Conservation (phyloP, 2,797 vertebrate species). For the Amblyraja radiata region DNA sequence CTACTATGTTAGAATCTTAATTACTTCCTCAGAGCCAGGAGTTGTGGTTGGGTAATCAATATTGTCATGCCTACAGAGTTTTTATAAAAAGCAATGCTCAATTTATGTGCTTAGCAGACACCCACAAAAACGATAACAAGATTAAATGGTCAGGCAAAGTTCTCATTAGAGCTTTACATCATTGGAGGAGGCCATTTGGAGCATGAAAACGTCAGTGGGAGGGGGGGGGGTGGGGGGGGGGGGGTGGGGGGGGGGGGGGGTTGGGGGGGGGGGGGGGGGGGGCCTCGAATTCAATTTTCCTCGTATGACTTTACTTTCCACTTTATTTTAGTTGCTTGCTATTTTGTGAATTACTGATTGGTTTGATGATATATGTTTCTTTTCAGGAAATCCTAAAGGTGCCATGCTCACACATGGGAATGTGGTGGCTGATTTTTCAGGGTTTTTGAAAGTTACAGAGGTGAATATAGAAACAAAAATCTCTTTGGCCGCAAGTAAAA, state of each 20-base stretch:
- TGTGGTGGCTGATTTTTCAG: slow-evolving; percentile 91
- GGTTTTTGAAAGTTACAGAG: slow-evolving; percentile 96
- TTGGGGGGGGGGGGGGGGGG: too few species aligned
- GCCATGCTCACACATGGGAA: slow-evolving; percentile 98
- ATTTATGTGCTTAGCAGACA: background rate
- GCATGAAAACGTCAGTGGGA: too few species aligned
- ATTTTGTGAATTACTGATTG: background rate
- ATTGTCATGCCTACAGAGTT: too few species aligned
- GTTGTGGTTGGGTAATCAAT: too few species aligned
- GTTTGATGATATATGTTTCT: slow-evolving; percentile 26
- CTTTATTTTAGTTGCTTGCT: background rate
- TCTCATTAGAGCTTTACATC: too few species aligned
- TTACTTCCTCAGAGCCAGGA: too few species aligned
- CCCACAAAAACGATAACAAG: background rate
- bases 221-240: too few species aligned
- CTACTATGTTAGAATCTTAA: too few species aligned
- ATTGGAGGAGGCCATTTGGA: too few species aligned
- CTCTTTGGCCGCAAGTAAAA: background rate
- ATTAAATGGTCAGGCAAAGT: background rate
- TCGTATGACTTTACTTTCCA: background rate
- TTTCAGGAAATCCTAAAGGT: slow-evolving; percentile 89
- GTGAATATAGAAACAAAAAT: slow-evolving; percentile 62
- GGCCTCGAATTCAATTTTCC: background rate
- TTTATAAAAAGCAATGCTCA: background rate
- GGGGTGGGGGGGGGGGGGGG: too few species aligned